phyloP scores from a whole-genome alignment of 1,140 invertebrate genomes.

The Chionoecetes opilio region DNA sequence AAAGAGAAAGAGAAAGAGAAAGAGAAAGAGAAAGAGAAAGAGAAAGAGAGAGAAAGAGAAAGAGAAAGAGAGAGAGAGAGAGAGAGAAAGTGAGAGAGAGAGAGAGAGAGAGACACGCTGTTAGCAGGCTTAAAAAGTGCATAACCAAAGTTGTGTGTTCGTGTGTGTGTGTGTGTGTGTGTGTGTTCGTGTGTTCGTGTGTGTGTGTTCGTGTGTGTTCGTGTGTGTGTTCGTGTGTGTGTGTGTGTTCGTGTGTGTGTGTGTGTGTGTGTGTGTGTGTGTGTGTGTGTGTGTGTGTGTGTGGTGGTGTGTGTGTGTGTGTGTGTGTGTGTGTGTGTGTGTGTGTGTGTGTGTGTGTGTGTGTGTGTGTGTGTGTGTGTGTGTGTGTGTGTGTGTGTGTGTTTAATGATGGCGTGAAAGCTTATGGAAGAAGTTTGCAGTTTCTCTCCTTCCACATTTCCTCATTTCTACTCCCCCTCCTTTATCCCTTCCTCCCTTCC shows the following conservation, averaged over 20 bases:
- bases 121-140: not conserved
- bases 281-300: slow-evolving; percentile 19
- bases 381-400: slow-evolving; percentile 22
- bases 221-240: not conserved
- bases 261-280: not conserved
- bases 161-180: slow-evolving; percentile 1
- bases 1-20: not conserved
- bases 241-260: not conserved
- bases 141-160: not conserved
- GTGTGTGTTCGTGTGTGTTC: not conserved
- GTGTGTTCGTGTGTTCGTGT: not conserved
- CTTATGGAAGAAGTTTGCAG: too few species aligned
- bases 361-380: slow-evolving; percentile 18
- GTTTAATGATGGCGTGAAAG: not conserved
- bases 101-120: not conserved
- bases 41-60: not conserved
- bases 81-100: slow-evolving; percentile 17
- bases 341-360: slow-evolving; percentile 8
- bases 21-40: not conserved
- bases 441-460: not conserved
- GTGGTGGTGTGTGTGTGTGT: not conserved
- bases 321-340: slow-evolving; percentile 18
- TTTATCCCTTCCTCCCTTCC: not conserved
- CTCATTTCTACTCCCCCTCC: not conserved
- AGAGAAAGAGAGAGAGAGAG: slow-evolving; percentile 18